Conservation (phyloP, 2,888 invertebrate species). For the Brachypterus glaber region DNA sequence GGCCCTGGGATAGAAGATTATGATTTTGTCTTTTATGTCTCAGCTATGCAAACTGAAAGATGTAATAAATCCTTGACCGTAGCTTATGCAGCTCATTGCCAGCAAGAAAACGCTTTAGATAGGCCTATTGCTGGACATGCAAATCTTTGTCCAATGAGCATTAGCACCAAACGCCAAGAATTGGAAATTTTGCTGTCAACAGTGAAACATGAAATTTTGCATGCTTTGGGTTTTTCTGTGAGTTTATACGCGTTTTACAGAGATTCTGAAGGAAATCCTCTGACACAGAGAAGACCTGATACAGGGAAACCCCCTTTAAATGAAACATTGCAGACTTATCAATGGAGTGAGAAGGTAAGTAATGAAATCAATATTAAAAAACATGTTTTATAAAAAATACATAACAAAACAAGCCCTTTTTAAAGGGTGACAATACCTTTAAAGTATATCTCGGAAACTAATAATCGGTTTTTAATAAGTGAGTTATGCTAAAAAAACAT, state of each 20-base stretch:
- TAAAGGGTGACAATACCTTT: no score
- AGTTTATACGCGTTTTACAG: slow-evolving; percentile 94
- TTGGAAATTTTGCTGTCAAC: slow-evolving; percentile 86
- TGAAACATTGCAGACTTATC: slow-evolving; percentile 87
- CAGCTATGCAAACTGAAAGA: slow-evolving; percentile 86
- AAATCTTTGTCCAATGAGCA: slow-evolving; percentile 91
- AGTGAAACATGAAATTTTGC: slow-evolving; percentile 96
- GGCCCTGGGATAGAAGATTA: slow-evolving; percentile 67
- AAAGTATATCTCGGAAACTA: no score
- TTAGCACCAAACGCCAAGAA: slow-evolving; percentile 85
- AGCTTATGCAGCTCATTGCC: slow-evolving; percentile 97
- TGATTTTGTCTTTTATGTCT: slow-evolving; percentile 95
- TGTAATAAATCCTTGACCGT: slow-evolving; percentile 87
- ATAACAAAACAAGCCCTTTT: no score
- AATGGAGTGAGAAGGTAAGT: slow-evolving; percentile 87
- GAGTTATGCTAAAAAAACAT: no score
- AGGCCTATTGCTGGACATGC: slow-evolving; percentile 98
- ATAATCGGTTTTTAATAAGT: no score
- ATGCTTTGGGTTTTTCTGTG: slow-evolving; percentile 95
- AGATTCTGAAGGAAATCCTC: slow-evolving; percentile 79
- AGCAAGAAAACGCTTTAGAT: slow-evolving; percentile 88
- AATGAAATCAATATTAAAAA: no score
- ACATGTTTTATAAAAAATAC: no score
- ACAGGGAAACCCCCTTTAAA: slow-evolving; percentile 85
- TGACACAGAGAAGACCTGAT: slow-evolving; percentile 68